phyloP scores from a whole-genome alignment of 2,797 vertebrate genomes.

The Myotis pilosus region DNA sequence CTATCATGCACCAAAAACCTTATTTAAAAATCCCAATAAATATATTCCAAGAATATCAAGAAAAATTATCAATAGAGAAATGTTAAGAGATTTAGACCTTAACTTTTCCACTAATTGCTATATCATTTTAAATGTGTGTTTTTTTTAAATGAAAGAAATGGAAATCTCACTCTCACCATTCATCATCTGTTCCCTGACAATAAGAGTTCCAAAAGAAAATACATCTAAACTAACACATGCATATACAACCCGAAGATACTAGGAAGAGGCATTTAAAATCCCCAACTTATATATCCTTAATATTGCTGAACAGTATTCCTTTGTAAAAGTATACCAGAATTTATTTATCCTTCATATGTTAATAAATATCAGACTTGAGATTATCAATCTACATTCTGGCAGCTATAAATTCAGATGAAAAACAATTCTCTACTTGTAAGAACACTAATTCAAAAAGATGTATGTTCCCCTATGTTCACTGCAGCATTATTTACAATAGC shows the following conservation, averaged over 20 bases:
- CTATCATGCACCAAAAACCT: neutral
- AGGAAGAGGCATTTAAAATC: neutral
- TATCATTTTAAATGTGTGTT: neutral
- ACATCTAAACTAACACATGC: neutral
- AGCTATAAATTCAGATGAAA: neutral
- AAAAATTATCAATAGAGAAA: conserved; percentile 23
- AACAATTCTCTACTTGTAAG: neutral
- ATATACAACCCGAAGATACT: neutral
- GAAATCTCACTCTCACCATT: neutral
- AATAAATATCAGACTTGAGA: neutral
- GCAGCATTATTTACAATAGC: neutral
- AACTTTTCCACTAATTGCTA: neutral
- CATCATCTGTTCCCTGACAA: neutral
- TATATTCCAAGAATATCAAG: neutral
- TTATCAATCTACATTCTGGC: neutral
- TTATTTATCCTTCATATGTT: neutral
- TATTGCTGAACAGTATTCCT: neutral
- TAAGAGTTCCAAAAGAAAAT: neutral
- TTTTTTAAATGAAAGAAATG: neutral
- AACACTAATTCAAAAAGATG: neutral
- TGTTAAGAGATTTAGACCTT: neutral
- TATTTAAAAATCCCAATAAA: neutral
- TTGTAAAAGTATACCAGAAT: neutral
- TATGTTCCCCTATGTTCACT: neutral
- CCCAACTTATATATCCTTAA: neutral